A percentile compares a stretch with the other conserved stretches of the same genome.
Evolutionary conservation across 2,888 invertebrate genomes (phyloP).

Genomic region (Agrochola lychnidis): DNA sequence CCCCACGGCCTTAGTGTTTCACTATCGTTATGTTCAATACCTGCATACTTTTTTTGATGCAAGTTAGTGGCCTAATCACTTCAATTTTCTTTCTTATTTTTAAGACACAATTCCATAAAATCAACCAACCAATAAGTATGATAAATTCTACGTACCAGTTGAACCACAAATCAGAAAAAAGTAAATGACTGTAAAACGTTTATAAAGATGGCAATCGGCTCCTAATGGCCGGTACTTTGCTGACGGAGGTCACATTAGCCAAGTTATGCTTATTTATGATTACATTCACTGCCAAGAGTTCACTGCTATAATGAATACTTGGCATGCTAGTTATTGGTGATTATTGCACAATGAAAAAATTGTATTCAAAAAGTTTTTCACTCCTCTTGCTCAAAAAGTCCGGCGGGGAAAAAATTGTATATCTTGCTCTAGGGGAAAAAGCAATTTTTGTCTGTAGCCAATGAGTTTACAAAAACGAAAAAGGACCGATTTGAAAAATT

Average conservation of each 20-base stretch:
- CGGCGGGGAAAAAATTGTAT: too few relatives aligned
- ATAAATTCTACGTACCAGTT: constrained; percentile 28
- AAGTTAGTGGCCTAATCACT: neutral
- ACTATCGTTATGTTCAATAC: neutral
- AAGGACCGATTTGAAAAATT: too few relatives aligned
- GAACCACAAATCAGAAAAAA: constrained; percentile 47
- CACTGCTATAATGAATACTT: constrained; percentile 48
- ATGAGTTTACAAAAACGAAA: too few relatives aligned
- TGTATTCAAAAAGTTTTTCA: neutral
- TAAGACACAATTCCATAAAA: neutral
- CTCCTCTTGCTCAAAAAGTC: too few relatives aligned
- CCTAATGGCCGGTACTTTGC: constrained; percentile 53
- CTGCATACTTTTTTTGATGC: neutral
- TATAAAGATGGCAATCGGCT: constrained; percentile 56
- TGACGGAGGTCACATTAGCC: constrained; percentile 49
- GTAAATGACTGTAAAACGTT: constrained; percentile 55
- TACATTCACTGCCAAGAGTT: constrained; percentile 51
- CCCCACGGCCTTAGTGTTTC: too few relatives aligned
- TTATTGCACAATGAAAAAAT: constrained; percentile 9
- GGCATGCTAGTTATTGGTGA: constrained; percentile 37
- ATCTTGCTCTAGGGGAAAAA: too few relatives aligned
- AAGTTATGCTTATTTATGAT: constrained; percentile 56
- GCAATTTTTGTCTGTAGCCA: too few relatives aligned
- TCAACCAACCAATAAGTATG: constrained; percentile 31
- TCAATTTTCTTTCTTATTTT: neutral